Conservation (phyloP, 2,113 vertebrate genomes). For the Hypomesus transpacificus region DNA sequence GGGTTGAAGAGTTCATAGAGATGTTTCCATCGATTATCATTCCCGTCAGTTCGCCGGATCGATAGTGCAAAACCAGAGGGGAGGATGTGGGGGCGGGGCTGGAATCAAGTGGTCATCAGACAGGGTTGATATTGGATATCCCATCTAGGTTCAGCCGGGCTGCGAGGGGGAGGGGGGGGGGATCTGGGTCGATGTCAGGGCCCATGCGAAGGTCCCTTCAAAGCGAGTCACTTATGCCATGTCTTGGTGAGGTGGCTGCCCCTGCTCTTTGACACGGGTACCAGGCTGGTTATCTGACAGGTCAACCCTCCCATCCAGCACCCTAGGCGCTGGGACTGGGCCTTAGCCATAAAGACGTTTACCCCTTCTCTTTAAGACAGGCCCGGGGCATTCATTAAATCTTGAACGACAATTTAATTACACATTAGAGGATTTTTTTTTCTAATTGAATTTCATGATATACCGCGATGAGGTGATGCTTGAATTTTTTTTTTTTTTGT, state of each 20-base stretch:
- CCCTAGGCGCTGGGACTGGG: neutral
- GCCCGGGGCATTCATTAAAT: slow-evolving; percentile 33
- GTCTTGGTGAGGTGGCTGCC: too few relatives aligned
- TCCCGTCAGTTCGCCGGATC: slow-evolving; percentile 52
- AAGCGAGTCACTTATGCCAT: too few relatives aligned
- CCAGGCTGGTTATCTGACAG: too few relatives aligned
- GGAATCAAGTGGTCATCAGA: slow-evolving; percentile 27
- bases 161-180: slow-evolving; percentile 3
- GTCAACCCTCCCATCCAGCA: too few relatives aligned
- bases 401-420: slow-evolving; percentile 42
- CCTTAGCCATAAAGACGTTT: slow-evolving; percentile 17
- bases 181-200: neutral
- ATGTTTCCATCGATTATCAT: slow-evolving; percentile 66
- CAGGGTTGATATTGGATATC: slow-evolving; percentile 12
- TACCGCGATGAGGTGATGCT: too few relatives aligned
- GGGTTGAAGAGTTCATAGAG: slow-evolving; percentile 54
- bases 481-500: too few relatives aligned
- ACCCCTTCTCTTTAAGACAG: slow-evolving; percentile 51
- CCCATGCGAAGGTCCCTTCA: too few relatives aligned
- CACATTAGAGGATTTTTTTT: too few relatives aligned
- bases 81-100: slow-evolving; percentile 5
- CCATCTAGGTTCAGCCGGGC: slow-evolving; percentile 6
- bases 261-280: too few relatives aligned
- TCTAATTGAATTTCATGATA: too few relatives aligned
- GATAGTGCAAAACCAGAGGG: slow-evolving; percentile 47